Base-by-base conservation (phyloP, 2,113 vertebrate species). In the Calyptomena viridis region DNA sequence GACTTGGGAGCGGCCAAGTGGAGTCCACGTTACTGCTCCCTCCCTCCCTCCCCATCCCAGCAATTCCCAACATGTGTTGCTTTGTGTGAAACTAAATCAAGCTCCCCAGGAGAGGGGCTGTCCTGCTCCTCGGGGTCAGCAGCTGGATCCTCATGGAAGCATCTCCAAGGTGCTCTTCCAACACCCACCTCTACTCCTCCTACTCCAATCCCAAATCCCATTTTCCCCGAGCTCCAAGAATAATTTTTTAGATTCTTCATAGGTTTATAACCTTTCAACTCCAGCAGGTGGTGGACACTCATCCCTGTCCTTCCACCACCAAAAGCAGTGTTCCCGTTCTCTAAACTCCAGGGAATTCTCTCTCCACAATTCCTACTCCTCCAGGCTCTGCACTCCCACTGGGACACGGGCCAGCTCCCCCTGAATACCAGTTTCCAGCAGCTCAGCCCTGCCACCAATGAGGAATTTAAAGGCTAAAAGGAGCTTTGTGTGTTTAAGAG, bases 81-180 rank as follows among this genome's bases (percentile, higher is more conserved):
- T 25, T 23, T 4, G 1, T 27, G 40, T 17, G 35, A 25, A 63
- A 35, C 3, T 0, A 8, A 44, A 35, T 0, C 59, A 6, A 10
- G 1, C 2, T 28, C 42, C 74, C 49, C 21, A 28, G 37, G 40
- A 74, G 9, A 58, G 8, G 30, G 46, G 42, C 8, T 69, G 62
- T 37, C 22, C 93, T 15, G 42, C 18, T 74, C 33, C 74, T 47
- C 25, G 35, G 9, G 33, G n/a, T 50, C 86, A 53, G 44, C 63
- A 23, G 23, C 50, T 76, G 47, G 13, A 28, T 64, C 63, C 46
- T 7, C 7, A 12, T 1, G 40, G 25, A 14, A n/a, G 5, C 3
- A 7, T 21, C 40, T 20, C 35, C 52, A 27, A 50, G 30, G 47
- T 72, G 63, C 40, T 73, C 52, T 47, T 53, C 71, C 37, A 46